These are phyloP conservation scores for Hucho hucho DNA, from an alignment of 2,113 vertebrate species.

Conservation along the genomic window DNA sequence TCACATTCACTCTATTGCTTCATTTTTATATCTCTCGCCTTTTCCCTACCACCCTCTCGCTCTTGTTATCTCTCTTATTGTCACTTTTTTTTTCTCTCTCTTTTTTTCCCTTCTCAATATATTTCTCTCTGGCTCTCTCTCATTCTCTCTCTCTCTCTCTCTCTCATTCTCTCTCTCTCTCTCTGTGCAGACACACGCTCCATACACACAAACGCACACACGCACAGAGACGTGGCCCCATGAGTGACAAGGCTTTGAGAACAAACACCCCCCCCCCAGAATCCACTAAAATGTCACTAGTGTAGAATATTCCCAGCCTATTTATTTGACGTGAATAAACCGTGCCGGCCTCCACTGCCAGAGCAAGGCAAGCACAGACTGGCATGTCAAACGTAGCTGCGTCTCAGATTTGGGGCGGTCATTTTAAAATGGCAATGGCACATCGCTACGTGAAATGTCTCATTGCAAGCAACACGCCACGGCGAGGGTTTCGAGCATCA, in stretches of 20 bases:
- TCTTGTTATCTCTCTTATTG: constrained; percentile 50
- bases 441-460: constrained; percentile 35
- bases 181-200: constrained; percentile 30
- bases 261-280: constrained; percentile 19
- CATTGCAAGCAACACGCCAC: constrained; percentile 16
- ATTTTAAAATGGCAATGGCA: constrained; percentile 29
- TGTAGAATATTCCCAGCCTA: constrained; percentile 38
- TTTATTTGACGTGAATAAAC: constrained; percentile 54
- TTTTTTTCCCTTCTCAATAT: constrained; percentile 27
- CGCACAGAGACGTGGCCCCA: constrained; percentile 47
- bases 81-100: constrained; percentile 38
- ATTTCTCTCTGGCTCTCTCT: constrained; percentile 40
- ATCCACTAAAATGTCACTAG: constrained; percentile 40
- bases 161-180: constrained; percentile 48
- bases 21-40: constrained; percentile 43
- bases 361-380: constrained; percentile 40
- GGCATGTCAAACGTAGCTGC: constrained; percentile 49
- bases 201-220: constrained; percentile 17
- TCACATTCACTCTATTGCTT: constrained; percentile 29
- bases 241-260: constrained; percentile 42
- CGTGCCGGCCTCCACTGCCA: constrained; percentile 12
- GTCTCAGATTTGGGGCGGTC: constrained; percentile 37
- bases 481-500: not conserved
- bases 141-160: constrained; percentile 41
- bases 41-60: constrained; percentile 15